Base-by-base conservation (phyloP, 2,797 vertebrate genomes). In the Falco peregrinus region DNA sequence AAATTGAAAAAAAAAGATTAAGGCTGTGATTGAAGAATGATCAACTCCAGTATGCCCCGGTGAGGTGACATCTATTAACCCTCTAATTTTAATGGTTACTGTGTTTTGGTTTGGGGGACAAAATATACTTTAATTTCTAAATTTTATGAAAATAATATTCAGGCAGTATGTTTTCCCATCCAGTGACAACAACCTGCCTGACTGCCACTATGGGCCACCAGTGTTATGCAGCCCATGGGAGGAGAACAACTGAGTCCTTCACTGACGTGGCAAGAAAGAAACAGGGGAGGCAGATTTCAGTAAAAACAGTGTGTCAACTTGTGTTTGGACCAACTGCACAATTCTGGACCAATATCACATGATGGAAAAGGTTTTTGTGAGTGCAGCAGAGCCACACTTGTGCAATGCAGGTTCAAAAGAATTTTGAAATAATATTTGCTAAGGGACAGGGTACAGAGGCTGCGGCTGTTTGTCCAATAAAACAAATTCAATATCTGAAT, bases 381-480 rank as follows among this genome's bases (percentile, higher is more conserved):
- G 25, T n/a, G 37, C 33, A 18, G 31, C 29, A 60, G 69, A 63
- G n/a, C 84, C 51, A 60, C 16, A 82, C 24, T 47, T 22, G 26
- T 5, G 3, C 35, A 41, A 41, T 25, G 16, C 31, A 35, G 73
- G 59, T 69, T 96, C 50, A 82, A 92, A 88, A 50, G 21, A 88
- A 82, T 33, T 84, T 82, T 92, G 78, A 95, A 92, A 96, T 77
- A 95, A 90, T 92, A 87, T 97, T 95, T 97, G 74, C 70, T 84
- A 37, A 91, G 51, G 45, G 41, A 86, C 11, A 9, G 33, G 41
- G 69, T 81, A 10, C 3, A 21, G 26, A 65, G 33, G 35, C 41
- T 88, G 35, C 65, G 65, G 13, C 41, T 93, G 90, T 96, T 96
- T 97, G 90, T 59, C 86, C 92, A 96, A 84, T 91, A 87, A 93